Conservation (phyloP, 1,140 invertebrate genomes). For the Stegodyphus mimosarum region DNA sequence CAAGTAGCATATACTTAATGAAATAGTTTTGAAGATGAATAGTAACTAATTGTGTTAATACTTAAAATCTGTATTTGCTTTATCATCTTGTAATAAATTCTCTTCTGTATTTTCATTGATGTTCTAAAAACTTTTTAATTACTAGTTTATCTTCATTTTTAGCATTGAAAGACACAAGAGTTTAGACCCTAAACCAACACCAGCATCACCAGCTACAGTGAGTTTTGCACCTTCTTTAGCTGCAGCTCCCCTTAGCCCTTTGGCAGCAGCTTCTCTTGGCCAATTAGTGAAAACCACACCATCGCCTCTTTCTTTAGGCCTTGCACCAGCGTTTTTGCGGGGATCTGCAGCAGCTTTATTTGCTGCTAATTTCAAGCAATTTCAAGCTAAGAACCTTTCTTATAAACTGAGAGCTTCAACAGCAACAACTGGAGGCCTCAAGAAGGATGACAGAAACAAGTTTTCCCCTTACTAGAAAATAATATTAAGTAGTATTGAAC, state of each 20-base stretch:
- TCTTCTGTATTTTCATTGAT: no score
- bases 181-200: slow-evolving; percentile 19
- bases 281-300: slow-evolving; percentile 39
- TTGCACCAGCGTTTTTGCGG: slow-evolving; percentile 33
- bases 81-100: background rate
- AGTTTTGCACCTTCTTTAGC: slow-evolving; percentile 11
- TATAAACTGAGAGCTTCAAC: slow-evolving; percentile 33
- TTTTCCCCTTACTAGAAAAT: slow-evolving; percentile 23
- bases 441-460: slow-evolving; percentile 41
- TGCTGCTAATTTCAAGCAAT: slow-evolving; percentile 47
- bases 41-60: no score
- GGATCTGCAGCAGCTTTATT: slow-evolving; percentile 37
- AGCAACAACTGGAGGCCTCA: background rate
- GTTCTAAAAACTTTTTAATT: no score
- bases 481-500: background rate
- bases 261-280: slow-evolving; percentile 21
- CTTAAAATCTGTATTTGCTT: background rate
- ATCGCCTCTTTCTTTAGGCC: slow-evolving; percentile 20
- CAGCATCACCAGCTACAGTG: slow-evolving; percentile 11
- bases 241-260: slow-evolving; percentile 15
- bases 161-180: slow-evolving; percentile 51
- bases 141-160: background rate
- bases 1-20: no score
- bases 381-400: slow-evolving; percentile 39
- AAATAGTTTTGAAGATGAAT: no score